Conservation (phyloP, 2,797 vertebrate genomes). For the Typhlichthys eigenmanni region DNA sequence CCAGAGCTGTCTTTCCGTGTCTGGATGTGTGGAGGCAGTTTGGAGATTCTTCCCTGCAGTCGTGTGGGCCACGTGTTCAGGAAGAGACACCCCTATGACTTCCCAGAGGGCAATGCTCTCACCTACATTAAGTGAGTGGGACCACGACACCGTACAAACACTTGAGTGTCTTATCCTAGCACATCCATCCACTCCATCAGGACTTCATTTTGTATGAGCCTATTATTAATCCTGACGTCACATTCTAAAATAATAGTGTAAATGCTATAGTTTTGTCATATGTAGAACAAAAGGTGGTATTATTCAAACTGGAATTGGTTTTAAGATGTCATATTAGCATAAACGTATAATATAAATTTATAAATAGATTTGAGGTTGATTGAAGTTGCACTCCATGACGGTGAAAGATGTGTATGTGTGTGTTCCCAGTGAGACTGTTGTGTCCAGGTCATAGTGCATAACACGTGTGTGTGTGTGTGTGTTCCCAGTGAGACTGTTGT, state of each 20-base stretch:
- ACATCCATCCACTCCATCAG: too few relatives aligned
- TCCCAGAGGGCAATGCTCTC: constrained; percentile 96
- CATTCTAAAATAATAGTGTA: too few relatives aligned
- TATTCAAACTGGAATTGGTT: too few relatives aligned
- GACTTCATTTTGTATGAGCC: too few relatives aligned
- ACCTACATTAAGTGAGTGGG: constrained; percentile 93
- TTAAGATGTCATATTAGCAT: too few relatives aligned
- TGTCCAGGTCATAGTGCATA: background rate
- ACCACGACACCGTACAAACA: constrained; percentile 11
- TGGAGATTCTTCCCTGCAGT: constrained; percentile 98
- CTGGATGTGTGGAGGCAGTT: constrained; percentile 97
- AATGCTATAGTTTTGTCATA: too few relatives aligned
- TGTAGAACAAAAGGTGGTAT: too few relatives aligned
- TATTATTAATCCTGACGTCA: too few relatives aligned
- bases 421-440: background rate
- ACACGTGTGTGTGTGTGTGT: background rate
- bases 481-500: too few relatives aligned
- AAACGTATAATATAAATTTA: too few relatives aligned
- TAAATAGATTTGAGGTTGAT: too few relatives aligned
- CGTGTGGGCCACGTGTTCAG: constrained; percentile 97
- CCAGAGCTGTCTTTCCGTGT: constrained; percentile 96
- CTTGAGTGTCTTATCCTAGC: constrained; percentile 11
- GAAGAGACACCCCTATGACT: constrained; percentile 96
- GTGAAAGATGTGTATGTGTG: background rate
- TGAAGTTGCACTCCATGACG: background rate